Conservation (phyloP, 1,140 invertebrate genomes). For the Ditylenchus dipsaci region DNA sequence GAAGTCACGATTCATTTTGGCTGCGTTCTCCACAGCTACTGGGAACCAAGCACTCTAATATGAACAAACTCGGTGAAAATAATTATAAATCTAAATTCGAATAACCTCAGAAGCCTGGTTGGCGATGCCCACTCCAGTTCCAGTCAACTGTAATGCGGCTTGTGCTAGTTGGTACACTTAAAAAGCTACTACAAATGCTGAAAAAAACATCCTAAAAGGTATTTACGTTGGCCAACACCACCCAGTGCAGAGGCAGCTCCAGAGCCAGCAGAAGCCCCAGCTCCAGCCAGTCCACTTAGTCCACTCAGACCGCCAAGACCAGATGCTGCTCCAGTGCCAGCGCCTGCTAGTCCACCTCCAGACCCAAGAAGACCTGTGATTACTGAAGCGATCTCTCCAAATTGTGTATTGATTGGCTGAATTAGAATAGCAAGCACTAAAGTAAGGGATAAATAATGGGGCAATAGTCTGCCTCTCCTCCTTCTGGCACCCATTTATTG, state of each 20-base stretch:
- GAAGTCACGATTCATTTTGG: conserved; percentile 45
- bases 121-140: conserved; percentile 53
- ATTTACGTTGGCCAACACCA: conserved; percentile 10
- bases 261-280: conserved; percentile 37
- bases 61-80: background rate
- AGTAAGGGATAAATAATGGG: no score
- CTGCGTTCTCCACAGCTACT: conserved; percentile 40
- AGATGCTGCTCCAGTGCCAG: background rate
- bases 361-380: conserved; percentile 42
- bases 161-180: conserved; percentile 54
- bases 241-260: conserved; percentile 41
- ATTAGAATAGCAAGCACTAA: no score
- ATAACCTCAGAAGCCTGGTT: conserved; percentile 49
- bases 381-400: conserved; percentile 49
- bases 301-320: conserved; percentile 15
- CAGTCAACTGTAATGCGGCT: conserved; percentile 53
- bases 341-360: conserved; percentile 20
- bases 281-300: conserved; percentile 10
- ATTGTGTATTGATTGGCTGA: conserved; percentile 63
- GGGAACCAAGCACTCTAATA: conserved; percentile 37
- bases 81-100: conserved; percentile 5
- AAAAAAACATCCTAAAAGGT: background rate
- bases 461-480: no score
- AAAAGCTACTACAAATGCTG: conserved; percentile 5
- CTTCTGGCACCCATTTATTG: no score